These are phyloP conservation scores for Syrista parreyssii DNA, from an alignment of 2,888 invertebrate species.

Conservation along the genomic window DNA sequence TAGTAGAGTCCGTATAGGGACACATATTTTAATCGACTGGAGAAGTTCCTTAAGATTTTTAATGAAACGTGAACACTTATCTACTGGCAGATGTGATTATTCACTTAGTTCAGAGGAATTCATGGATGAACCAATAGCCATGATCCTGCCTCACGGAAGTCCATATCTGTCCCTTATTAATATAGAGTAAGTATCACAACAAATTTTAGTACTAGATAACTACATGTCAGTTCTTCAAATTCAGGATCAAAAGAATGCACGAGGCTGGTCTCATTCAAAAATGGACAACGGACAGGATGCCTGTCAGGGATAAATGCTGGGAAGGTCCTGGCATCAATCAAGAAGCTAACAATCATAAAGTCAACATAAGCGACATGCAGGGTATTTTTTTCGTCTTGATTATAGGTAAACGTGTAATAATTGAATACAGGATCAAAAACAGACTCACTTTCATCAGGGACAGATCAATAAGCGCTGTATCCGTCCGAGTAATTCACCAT, in stretches of 20 bases:
- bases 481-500: background rate
- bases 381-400: constrained; percentile 89
- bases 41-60: constrained; percentile 77
- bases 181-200: constrained; percentile 74
- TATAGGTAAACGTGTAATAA: constrained; percentile 70
- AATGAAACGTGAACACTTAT: constrained; percentile 71
- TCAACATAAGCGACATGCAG: constrained; percentile 91
- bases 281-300: constrained; percentile 83
- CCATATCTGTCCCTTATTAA: constrained; percentile 84
- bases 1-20: constrained; percentile 72
- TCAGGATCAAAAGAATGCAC: constrained; percentile 83
- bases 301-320: constrained; percentile 84
- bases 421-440: background rate
- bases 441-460: background rate
- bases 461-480: background rate
- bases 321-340: constrained; percentile 70
- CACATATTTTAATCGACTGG: constrained; percentile 86
- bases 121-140: constrained; percentile 81
- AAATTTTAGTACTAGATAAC: background rate
- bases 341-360: constrained; percentile 87
- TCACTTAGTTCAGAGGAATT: constrained; percentile 81
- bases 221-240: constrained; percentile 20
- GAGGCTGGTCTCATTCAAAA: constrained; percentile 86
- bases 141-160: constrained; percentile 80
- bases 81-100: constrained; percentile 79